Evolutionary conservation across 2,113 vertebrate genomes (phyloP).

Genomic region (Isurus oxyrinchus): DNA sequence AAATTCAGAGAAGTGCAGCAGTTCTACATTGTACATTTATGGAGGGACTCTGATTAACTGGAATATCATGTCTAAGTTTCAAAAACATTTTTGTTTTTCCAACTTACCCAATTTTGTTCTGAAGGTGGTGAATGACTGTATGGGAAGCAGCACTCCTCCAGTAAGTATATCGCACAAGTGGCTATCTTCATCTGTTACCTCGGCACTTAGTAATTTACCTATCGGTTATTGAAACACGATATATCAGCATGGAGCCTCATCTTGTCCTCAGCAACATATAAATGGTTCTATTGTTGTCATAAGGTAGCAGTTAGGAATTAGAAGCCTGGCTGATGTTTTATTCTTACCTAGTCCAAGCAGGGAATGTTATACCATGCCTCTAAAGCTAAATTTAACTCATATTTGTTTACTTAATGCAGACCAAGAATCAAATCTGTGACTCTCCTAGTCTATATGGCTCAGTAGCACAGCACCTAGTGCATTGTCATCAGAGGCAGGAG

Average conservation of each 20-base stretch:
- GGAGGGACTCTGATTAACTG: too few relatives aligned
- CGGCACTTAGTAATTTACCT: background rate
- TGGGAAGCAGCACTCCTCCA: too few relatives aligned
- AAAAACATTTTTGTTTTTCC: too few relatives aligned
- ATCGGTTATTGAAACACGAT: background rate
- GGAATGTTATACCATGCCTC: background rate
- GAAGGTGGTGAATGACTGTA: too few relatives aligned
- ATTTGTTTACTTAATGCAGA: background rate
- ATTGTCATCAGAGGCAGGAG: background rate
- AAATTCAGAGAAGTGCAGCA: background rate
- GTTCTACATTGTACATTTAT: too few relatives aligned
- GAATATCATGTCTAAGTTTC: too few relatives aligned
- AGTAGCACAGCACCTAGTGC: background rate
- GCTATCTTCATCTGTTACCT: too few relatives aligned
- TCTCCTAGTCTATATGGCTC: background rate
- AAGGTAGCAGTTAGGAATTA: background rate
- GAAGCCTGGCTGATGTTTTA: background rate
- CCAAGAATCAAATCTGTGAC: background rate
- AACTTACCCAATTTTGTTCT: too few relatives aligned
- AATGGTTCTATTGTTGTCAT: background rate
- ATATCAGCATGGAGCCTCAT: background rate
- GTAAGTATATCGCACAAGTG: too few relatives aligned
- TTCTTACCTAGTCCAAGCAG: background rate
- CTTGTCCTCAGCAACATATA: background rate
- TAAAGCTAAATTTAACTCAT: background rate